phyloP scores from a whole-genome alignment of 37 sponge, comb jelly and placozoan species.

The Petrosia ficiformis region DNA sequence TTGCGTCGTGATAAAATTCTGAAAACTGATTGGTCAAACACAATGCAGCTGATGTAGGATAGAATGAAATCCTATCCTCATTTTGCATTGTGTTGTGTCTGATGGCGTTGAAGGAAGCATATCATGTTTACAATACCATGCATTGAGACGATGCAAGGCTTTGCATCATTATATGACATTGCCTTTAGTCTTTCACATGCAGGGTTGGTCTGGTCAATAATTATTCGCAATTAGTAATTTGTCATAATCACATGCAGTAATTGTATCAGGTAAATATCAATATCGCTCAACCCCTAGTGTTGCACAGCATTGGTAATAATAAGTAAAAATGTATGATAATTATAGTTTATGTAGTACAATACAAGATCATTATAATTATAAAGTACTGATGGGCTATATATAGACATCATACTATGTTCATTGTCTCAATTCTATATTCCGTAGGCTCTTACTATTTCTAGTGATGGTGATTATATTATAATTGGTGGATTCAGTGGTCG shows the following conservation, averaged over 20 bases:
- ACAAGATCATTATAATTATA: background rate
- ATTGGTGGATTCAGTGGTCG: constrained; percentile 67
- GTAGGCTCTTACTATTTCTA: constrained; percentile 57
- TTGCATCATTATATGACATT: background rate
- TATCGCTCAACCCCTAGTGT: no score
- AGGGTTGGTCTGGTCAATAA: no score
- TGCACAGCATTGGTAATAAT: background rate
- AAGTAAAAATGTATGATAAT: background rate
- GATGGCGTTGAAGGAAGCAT: no score
- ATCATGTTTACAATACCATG: no score
- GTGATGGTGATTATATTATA: constrained; percentile 54
- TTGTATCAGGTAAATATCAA: no score
- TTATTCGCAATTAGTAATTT: no score
- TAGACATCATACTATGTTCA: background rate
- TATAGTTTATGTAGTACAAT: background rate
- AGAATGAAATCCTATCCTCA: background rate
- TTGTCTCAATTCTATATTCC: constrained; percentile 8
- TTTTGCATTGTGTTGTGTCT: background rate
- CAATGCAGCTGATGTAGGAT: no score
- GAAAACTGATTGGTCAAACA: no score
- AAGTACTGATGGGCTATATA: background rate
- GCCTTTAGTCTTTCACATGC: no score
- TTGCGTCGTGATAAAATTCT: background rate
- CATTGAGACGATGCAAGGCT: background rate
- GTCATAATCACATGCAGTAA: no score